Evolutionary conservation across 2,113 vertebrate species (phyloP).

Genomic region (Brienomyrus longianalis): DNA sequence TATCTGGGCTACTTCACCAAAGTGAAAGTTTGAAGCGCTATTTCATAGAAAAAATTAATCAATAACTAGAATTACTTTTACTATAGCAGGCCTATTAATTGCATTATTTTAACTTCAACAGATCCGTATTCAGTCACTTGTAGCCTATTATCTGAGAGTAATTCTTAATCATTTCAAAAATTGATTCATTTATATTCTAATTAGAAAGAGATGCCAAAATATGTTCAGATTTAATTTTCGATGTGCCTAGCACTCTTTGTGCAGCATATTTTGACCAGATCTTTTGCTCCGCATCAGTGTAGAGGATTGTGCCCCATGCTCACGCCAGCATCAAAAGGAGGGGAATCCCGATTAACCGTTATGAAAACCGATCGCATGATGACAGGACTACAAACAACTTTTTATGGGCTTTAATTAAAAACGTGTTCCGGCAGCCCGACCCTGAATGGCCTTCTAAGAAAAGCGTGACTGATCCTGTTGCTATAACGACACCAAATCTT

Average conservation of each 20-base stretch:
- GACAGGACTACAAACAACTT: constrained; percentile 58
- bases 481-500: constrained; percentile 75
- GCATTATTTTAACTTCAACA: neutral
- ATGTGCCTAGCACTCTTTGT: constrained; percentile 3
- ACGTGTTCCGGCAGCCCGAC: constrained; percentile 53
- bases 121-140: neutral
- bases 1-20: constrained; percentile 37
- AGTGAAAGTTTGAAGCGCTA: constrained; percentile 13
- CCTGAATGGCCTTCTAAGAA: constrained; percentile 67
- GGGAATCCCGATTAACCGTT: constrained; percentile 58
- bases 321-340: constrained; percentile 57
- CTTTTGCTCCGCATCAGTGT: constrained; percentile 14
- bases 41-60: neutral
- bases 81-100: neutral
- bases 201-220: constrained; percentile 6
- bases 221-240: constrained; percentile 13
- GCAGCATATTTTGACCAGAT: constrained; percentile 1
- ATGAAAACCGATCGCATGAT: constrained; percentile 54
- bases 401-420: constrained; percentile 60
- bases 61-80: neutral
- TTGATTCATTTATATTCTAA: constrained; percentile 28
- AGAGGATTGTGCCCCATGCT: constrained; percentile 43
- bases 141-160: neutral
- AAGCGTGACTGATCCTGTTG: constrained; percentile 65
- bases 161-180: constrained; percentile 31